These are phyloP conservation scores for Subanguina moxae DNA, from an alignment of 1,140 invertebrate genomes.

Conservation along the genomic window DNA sequence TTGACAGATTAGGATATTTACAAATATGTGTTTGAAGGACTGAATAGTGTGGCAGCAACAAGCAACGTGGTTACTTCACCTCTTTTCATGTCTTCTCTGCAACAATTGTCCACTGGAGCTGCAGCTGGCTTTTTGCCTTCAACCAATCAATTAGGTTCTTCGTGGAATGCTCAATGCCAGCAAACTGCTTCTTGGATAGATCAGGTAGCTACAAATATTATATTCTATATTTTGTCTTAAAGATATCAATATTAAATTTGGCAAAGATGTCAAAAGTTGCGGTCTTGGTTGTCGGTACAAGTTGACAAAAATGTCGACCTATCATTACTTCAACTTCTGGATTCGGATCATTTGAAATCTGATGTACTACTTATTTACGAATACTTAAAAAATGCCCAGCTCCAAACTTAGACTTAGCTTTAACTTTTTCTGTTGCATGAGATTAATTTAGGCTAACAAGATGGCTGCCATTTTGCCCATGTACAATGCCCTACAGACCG, in stretches of 20 bases:
- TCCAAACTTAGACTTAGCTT: too few relatives aligned
- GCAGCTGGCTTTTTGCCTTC: background rate
- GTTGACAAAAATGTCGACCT: too few relatives aligned
- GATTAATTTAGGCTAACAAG: constrained; percentile 2
- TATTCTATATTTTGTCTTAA: too few relatives aligned
- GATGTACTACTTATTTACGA: too few relatives aligned
- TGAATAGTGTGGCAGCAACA: background rate
- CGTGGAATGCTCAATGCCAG: background rate
- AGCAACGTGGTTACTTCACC: background rate
- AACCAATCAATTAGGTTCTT: background rate
- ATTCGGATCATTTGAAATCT: too few relatives aligned
- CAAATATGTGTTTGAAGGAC: background rate
- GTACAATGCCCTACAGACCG: background rate
- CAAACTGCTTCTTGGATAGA: constrained; percentile 1
- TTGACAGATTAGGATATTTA: background rate
- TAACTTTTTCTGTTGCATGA: too few relatives aligned
- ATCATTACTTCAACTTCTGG: too few relatives aligned
- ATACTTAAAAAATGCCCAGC: too few relatives aligned
- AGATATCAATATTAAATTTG: too few relatives aligned
- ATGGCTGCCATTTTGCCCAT: background rate
- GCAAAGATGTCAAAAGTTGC: too few relatives aligned
- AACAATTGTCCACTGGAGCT: background rate
- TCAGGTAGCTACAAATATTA: background rate
- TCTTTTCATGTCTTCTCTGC: constrained; percentile 13
- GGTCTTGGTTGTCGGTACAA: too few relatives aligned